Base-by-base conservation (phyloP, 2,888 invertebrate species). In the Cheilosia vernalis region DNA sequence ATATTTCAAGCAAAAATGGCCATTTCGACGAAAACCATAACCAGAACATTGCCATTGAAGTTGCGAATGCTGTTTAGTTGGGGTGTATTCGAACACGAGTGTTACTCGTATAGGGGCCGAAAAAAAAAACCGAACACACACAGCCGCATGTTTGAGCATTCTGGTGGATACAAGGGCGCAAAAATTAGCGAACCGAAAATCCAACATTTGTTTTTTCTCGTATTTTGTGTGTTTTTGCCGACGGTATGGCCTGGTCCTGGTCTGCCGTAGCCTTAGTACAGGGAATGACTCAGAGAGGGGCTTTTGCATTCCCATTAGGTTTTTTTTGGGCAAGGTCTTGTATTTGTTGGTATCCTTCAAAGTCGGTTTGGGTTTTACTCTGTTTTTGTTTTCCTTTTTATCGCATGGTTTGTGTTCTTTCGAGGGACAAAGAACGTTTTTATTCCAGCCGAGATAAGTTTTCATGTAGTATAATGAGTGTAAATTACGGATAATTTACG, bases 21-120 rank as follows among this genome's bases (percentile, higher is more conserved):
- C 74, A 74, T 84, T 84, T 74, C 64, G 53, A 63, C 73, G 74
- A 81, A 85, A 85, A 85, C 85, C 85, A 77, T 81, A 81, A 81
- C 81, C 81, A 81, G 81, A 81, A 85, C 85, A 85, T 80, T 67
- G 72, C 61, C 66, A 77, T 81, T 77, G 70, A 61, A 79, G 74
- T 64, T 74, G 67, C 33, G 63, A 73, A 60, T 66, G 33, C 44
- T 37, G 51, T 64, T 63, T 47, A 56, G 53, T 44, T 21, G 47
- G 42, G 47, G 17, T 61, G 42, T 49, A 55, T 56, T 42, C n/a
- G 37, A 33, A 69, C 77, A 67, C 15, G 40, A 27, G 37, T 40
- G 10, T 17, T 33, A 21, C 33, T 27, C 9, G 17, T 63, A 13
- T 66, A 37, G 60, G 37, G 47, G 17, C 4, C 49, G n/a, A 40